Base-by-base conservation (phyloP, 2,113 vertebrate genomes). In the Sinocyclocheilus anshuiensis region DNA sequence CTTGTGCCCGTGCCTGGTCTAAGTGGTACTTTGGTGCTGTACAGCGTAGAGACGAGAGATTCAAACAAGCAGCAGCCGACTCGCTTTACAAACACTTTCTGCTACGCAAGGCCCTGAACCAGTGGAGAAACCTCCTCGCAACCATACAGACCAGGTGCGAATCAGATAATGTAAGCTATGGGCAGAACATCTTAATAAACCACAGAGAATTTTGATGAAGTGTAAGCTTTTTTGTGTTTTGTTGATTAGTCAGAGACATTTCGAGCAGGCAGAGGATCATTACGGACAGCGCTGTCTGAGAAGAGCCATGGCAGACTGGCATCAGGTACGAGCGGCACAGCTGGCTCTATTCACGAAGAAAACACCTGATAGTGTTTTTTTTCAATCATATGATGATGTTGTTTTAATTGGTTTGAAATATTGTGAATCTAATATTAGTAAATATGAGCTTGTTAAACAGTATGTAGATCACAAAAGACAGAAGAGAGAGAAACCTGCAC, bases 81-180 rank as follows among this genome's bases (percentile, higher is more conserved):
- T 3, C 26, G 7, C 92, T 95, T 29, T 90, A 92, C 91, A 87
- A 0, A 71, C 93, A 4, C 26, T 6, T 6, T 0, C 61, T 96
- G 72, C 94, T 96, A 48, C 88, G 83, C 86, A 93, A 91, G 71
- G 89, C 87, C 0, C 86, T 98, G 85, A 77, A 33, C 0, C 91
- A 90, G 74, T 97, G 97, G 97, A 95, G 93, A 94, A 94, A 95
- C 59, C 33, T 83, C 55, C 86, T 88, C 42, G n/a, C 77, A 4
- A 77, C 86, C 29, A 90, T 92, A 12, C 86, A 86, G 83, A 83
- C 89, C 78, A 90, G 92, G 95, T 95, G 55, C 7, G 18, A 71
- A 11, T 86, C 36, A 55, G 39, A 74, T 42, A 74, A 42, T 42
- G 10, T 22, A n/a, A n/a, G 15, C 77, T 12, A 22, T 4, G 50